Evolutionary conservation across 2,113 vertebrate genomes (phyloP), one percentile per base, ranked within the genome.

Genomic region (Cyprinodon variegatus): DNA sequence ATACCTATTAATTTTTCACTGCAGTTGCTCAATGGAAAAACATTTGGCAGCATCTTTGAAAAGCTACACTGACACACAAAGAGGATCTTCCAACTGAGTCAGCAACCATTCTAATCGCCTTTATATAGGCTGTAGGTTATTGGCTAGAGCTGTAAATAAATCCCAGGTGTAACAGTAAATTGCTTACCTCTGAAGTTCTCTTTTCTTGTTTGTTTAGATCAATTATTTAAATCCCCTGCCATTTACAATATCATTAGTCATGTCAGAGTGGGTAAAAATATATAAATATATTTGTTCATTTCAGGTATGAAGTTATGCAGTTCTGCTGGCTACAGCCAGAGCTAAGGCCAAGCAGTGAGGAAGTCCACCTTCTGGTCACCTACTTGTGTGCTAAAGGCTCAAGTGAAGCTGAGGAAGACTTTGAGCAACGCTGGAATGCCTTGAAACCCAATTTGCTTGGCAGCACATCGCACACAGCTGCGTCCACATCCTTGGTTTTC

Each of bases 251-350:
- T 64, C 15, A 61, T 45, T 40, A 62, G 39, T 14, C 9, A 7
- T 57, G 50, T 57, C 20, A n/a, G 7, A 57, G 50, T 14, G 20
- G 50, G 50, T 57, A 57, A 57, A 20, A 57, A 57, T 9, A 1
- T 57, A 6, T 7, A 57, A 29, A 57, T 9, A 57, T 57, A 22
- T 11, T 67, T 46, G n/a, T n/a, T 62, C 2, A 57, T 36, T 61
- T 11, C 92, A 99, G 98, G 98, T 98, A 97, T 63, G 98, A 99
- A 87, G 98, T 99, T 80, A 97, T 99, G 98, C 98, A 98, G 93
- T 98, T 98, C 92, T 99, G 98, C 92, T 99, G 98, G 98, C 94
- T 99, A 74, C 97, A 98, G 90, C 96, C 97, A 0, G 98, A 99
- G 86, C 96, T 98, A 89, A 95, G 98, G 43, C 98, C 98, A 62